Conservation (phyloP, 2,797 vertebrate species). For the Heterohyrax brucei region DNA sequence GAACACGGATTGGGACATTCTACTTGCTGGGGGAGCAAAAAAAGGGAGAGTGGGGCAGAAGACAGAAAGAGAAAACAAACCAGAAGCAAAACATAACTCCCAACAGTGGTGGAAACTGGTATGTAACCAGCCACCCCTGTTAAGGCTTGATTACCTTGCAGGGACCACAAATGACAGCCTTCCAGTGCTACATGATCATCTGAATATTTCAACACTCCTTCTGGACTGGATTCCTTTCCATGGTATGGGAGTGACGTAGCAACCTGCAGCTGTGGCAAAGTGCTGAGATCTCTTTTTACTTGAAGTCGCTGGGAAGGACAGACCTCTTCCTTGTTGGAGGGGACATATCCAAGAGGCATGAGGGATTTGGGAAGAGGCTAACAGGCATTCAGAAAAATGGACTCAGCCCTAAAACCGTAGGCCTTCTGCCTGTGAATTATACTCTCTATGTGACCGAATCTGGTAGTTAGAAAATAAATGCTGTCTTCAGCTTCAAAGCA, state of each 20-base stretch:
- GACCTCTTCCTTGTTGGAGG: slow-evolving; percentile 19
- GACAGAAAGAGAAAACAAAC: slow-evolving; percentile 34
- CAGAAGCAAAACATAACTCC: slow-evolving; percentile 32
- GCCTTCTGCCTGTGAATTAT: slow-evolving; percentile 69
- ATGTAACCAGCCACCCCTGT: slow-evolving; percentile 61
- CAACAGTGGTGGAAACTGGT: slow-evolving; percentile 69
- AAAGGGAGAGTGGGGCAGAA: not conserved
- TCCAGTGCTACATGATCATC: slow-evolving; percentile 66
- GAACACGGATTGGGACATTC: not conserved
- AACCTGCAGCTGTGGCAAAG: slow-evolving; percentile 64
- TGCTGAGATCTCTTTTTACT: not conserved
- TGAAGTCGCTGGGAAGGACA: slow-evolving; percentile 9
- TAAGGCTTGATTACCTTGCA: slow-evolving; percentile 73
- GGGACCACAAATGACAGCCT: slow-evolving; percentile 73
- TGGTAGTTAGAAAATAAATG: slow-evolving; percentile 82
- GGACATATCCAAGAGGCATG: not conserved
- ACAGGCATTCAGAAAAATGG: slow-evolving; percentile 52
- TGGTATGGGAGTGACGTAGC: not conserved
- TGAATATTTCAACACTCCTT: slow-evolving; percentile 60
- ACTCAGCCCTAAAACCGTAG: slow-evolving; percentile 54
- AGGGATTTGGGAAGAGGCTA: not conserved
- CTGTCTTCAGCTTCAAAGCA: slow-evolving; percentile 68
- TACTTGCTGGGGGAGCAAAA: not conserved
- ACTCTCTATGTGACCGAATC: slow-evolving; percentile 74
- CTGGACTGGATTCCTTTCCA: slow-evolving; percentile 16